Evolutionary conservation across 2,113 vertebrate genomes (phyloP).

Genomic region (Dryoscopus gambensis): DNA sequence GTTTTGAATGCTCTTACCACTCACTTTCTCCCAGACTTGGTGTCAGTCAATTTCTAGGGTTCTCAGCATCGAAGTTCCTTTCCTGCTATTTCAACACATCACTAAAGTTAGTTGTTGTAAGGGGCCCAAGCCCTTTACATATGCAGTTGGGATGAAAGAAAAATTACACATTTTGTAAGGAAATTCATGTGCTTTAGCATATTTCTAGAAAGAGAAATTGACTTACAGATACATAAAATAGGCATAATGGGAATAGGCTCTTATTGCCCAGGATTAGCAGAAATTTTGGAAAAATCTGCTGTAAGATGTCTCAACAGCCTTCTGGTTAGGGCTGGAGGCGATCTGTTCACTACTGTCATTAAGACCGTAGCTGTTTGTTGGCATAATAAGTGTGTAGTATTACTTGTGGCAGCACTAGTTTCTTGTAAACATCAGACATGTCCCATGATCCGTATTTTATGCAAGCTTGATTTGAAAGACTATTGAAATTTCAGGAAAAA

Average conservation of each 20-base stretch:
- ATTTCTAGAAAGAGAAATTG: not conserved
- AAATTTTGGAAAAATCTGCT: not conserved
- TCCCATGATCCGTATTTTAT: not conserved
- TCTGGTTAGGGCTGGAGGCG: not conserved
- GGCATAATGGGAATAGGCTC: not conserved
- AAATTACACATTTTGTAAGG: not conserved
- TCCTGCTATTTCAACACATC: not conserved
- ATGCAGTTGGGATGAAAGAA: not conserved
- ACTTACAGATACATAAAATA: not conserved
- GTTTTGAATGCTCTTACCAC: not conserved
- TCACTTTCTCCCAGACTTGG: not conserved
- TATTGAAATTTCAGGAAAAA: slow-evolving; percentile 9
- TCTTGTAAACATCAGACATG: not conserved
- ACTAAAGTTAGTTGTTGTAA: not conserved
- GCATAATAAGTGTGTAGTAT: not conserved
- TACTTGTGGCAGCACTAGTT: not conserved
- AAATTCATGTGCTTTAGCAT: not conserved
- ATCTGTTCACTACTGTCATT: not conserved
- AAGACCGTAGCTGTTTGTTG: not conserved
- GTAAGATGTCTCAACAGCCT: not conserved
- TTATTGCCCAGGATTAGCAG: not conserved
- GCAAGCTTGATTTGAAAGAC: not conserved
- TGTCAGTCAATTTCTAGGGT: not conserved
- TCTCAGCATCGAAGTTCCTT: not conserved
- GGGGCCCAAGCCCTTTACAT: not conserved